Evolutionary conservation across 2,797 vertebrate species (phyloP), one percentile per base, ranked within the genome.

Genomic region (Chelon auratus): DNA sequence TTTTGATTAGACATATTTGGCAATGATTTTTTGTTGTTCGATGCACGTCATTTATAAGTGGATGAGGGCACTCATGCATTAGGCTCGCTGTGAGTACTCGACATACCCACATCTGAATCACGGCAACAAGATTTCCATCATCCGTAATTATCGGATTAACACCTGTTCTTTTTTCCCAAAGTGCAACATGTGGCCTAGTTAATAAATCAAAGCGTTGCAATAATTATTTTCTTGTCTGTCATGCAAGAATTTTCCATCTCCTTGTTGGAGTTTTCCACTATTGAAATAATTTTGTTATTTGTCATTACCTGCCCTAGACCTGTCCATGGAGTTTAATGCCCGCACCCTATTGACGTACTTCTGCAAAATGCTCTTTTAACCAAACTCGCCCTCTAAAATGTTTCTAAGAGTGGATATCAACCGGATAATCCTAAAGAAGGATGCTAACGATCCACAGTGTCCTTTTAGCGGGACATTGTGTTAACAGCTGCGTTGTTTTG

Each of bases 21-120:
- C 53, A 70, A 77, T 60, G 79, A 83, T 58, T 62, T 57, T 87
- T 85, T 85, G 24, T 7, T 45, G 43, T 18, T 14, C 36, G 57
- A 63, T 72, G 62, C 56, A 57, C 69, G 65, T 37, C 48, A 13
- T 57, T 62, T 75, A 15, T 54, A 36, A 69, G 56, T 69, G 68
- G 48, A 53, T 55, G 53, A 53, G 30, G 72, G 13, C 57, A 14
- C 56, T 60, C 53, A 62, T 52, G 51, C 60, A 52, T 55, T 24
- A 39, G 17, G 18, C 1, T 48, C 40, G 3, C 42, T 59, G 10
- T 40, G 68, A 18, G 14, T 20, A 63, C 45, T 26, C 40, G 52
- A 42, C 14, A 39, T 47, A 54, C 58, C 62, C 47, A 68, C 62
- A 79, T 76, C 36, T 72, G 68, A 53, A 63, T 78, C 43, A 40